Evolutionary conservation across 2,113 vertebrate genomes (phyloP), one percentile per base, ranked within the genome.

Genomic region (Aphyosemion australe): DNA sequence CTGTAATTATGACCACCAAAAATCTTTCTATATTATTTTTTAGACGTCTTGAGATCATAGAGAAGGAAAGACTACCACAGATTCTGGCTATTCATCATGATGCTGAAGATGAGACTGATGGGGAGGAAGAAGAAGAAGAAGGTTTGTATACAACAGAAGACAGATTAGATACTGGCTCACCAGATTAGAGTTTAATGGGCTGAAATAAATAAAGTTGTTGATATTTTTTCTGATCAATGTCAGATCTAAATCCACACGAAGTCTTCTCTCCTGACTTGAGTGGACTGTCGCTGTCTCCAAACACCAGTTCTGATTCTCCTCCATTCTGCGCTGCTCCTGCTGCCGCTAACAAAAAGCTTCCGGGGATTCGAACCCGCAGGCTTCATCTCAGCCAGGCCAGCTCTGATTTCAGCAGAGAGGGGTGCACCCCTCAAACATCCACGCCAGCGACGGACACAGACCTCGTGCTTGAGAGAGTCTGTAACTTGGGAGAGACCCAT

Each of bases 1-100:
- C 5, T 45, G 6, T 8, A 46, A 16, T n/a, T 5, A 46, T n/a
- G 8, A 7, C 4, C 5, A 46, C 8, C 5, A 47, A 55, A 61
- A 15, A 8, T 16, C 15, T 43, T 41, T 45, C n/a, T 16, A 0
- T 20, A 7, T 50, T 52, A 3, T 79, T 56, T 80, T 65, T 57
- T 76, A 97, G 95, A 65, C 89, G 81, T 65, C 86, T 92, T 39
- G 78, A 88, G 54, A 78, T 83, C 54, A 81, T 84, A 80, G 82
- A 91, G 69, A 90, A 69, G 61, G 92, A 91, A 12, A 79, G 83
- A 52, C 46, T 64, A 4, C 68, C 90, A 5, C 93, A 92, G 66
- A 66, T 90, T 31, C 75, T 91, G 75, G 72, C 79, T 60, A 83
- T 92, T 73, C 69, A 70, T 46, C 79, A 90, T 53, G 71, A 59